Percentiles rank a stretch among this genome's conserved stretches.
Conservation (phyloP, 2,113 vertebrate genomes). For the Paracanthobrama guichenoti region DNA sequence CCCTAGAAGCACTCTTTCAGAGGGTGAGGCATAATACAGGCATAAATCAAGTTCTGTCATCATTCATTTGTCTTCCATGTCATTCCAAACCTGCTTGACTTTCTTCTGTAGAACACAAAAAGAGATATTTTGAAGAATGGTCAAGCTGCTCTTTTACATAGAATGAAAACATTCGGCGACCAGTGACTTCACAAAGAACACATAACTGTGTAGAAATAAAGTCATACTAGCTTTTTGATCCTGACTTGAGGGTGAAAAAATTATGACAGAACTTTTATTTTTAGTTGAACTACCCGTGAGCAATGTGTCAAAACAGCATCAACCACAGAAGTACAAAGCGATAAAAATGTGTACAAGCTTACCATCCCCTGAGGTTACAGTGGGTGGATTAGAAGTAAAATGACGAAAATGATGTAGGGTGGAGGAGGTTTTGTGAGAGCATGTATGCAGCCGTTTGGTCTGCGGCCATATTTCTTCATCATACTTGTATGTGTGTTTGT, state of each 20-base stretch:
- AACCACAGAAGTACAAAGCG: background rate
- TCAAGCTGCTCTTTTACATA: background rate
- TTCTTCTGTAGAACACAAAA: no score
- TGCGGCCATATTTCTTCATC: background rate
- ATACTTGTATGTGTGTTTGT: background rate
- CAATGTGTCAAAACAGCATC: background rate
- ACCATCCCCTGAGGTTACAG: slow-evolving; percentile 22
- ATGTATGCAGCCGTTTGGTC: background rate
- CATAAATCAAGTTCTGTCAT: no score
- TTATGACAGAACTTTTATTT: background rate
- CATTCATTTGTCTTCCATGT: no score
- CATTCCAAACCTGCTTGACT: no score
- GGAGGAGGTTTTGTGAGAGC: slow-evolving; percentile 12
- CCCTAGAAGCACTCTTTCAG: background rate
- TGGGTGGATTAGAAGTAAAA: slow-evolving; percentile 5
- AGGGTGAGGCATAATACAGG: no score
- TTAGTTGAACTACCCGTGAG: background rate
- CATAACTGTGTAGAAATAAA: background rate
- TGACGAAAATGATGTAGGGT: slow-evolving; percentile 35
- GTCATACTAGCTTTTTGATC: background rate
- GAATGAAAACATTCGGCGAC: background rate
- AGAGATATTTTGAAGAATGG: background rate
- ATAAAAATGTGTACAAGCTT: slow-evolving; percentile 12
- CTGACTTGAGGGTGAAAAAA: background rate
- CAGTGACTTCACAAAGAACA: background rate